Conservation (phyloP, 2,113 vertebrate genomes). For the Girardinichthys multiradiatus region DNA sequence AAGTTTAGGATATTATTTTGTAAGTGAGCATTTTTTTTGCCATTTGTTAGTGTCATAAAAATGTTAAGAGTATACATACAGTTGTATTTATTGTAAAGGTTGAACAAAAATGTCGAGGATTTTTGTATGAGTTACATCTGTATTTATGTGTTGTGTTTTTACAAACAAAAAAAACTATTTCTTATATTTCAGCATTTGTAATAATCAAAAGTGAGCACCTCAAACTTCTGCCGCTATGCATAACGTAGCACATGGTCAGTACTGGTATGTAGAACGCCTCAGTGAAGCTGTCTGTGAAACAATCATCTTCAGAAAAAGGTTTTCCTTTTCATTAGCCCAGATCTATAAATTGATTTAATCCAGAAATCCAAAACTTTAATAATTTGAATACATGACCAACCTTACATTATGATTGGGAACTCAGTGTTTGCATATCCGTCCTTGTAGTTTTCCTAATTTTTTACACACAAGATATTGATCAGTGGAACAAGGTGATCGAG, state of each 20-base stretch:
- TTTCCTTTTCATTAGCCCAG: neutral
- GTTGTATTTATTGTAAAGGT: conserved; percentile 1
- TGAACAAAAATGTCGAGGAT: conserved; percentile 33
- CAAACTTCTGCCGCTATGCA: neutral
- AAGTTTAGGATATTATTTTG: too few relatives aligned
- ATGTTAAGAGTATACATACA: neutral
- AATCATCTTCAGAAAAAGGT: neutral
- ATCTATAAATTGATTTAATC: neutral
- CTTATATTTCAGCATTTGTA: conserved; percentile 19
- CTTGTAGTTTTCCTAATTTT: conserved; percentile 85
- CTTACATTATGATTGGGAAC: neutral
- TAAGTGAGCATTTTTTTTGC: too few relatives aligned
- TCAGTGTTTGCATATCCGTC: conserved; percentile 3
- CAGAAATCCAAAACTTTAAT: neutral
- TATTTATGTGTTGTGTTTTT: conserved; percentile 9
- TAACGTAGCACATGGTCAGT: too few relatives aligned
- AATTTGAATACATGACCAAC: too few relatives aligned
- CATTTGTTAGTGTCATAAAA: too few relatives aligned
- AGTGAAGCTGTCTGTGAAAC: neutral
- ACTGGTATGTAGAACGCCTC: too few relatives aligned
- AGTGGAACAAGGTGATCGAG: conserved; percentile 99
- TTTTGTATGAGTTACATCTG: conserved; percentile 23
- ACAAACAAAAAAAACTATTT: neutral
- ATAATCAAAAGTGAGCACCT: neutral
- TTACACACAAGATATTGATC: conserved; percentile 92